These are phyloP conservation scores for Drosophila bunnanda DNA, from an alignment of 2,888 invertebrate genomes.

Conservation along the genomic window DNA sequence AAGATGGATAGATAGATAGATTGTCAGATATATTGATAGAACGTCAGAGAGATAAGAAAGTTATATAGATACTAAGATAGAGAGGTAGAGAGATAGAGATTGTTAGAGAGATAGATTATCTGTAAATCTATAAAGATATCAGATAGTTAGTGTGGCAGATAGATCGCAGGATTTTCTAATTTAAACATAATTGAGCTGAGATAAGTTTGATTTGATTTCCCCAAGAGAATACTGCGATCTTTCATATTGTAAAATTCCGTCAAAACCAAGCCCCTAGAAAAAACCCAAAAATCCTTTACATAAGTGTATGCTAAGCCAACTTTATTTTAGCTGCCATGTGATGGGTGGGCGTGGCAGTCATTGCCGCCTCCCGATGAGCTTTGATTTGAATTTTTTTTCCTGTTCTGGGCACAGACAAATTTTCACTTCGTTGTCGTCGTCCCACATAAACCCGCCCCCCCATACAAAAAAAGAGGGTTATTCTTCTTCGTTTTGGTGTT, in stretches of 20 bases:
- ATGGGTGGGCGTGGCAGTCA: slow-evolving; percentile 41
- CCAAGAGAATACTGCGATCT: not conserved
- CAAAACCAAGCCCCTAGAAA: not conserved
- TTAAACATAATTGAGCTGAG: not conserved
- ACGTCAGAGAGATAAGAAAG: too few species aligned
- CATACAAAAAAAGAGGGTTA: slow-evolving; percentile 11
- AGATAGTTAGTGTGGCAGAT: too few species aligned
- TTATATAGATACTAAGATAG: too few species aligned
- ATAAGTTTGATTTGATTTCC: too few species aligned
- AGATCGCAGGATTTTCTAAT: too few species aligned
- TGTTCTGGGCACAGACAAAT: slow-evolving; percentile 57
- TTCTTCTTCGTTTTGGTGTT: slow-evolving; percentile 33
- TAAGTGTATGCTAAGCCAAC: slow-evolving; percentile 9
- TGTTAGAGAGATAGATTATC: too few species aligned
- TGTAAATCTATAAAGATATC: too few species aligned
- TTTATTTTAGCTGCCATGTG: slow-evolving; percentile 26
- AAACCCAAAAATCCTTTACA: not conserved
- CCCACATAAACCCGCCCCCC: slow-evolving; percentile 37
- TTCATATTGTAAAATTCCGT: too few species aligned
- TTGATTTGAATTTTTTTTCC: slow-evolving; percentile 58
- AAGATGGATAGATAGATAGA: not conserved
- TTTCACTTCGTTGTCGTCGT: slow-evolving; percentile 61
- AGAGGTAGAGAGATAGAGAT: too few species aligned
- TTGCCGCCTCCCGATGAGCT: slow-evolving; percentile 50
- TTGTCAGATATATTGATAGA: not conserved